Percentiles rank a stretch among this genome's conserved stretches.
Evolutionary conservation across 2,113 vertebrate genomes (phyloP).

Genomic region (Oreochromis aureus): DNA sequence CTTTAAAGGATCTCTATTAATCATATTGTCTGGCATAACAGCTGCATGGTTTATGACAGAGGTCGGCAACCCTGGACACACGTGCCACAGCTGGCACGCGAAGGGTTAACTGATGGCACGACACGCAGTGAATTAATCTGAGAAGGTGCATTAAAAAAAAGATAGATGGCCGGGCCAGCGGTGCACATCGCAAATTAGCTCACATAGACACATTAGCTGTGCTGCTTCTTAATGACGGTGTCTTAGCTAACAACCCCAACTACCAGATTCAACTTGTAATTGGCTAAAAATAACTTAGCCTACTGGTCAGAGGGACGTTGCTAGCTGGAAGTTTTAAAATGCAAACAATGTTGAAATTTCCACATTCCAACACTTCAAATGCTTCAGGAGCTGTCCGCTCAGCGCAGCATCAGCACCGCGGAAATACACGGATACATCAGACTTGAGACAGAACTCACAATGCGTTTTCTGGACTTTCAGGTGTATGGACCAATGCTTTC

Average conservation of each 20-base stretch:
- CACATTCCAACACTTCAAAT: too few relatives aligned
- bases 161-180: not conserved
- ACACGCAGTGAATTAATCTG: fast-evolving
- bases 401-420: not conserved
- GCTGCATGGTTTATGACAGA: not conserved
- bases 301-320: not conserved
- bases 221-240: not conserved
- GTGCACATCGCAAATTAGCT: not conserved
- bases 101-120: fast-evolving
- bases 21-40: fast-evolving
- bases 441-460: not conserved
- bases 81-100: fast-evolving
- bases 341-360: too few relatives aligned
- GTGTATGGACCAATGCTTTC: not conserved
- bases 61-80: not conserved
- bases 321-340: not conserved
- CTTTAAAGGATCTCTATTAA: not conserved
- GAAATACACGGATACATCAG: not conserved
- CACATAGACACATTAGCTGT: not conserved
- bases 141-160: not conserved
- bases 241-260: not conserved
- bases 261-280: not conserved
- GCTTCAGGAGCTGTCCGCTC: too few relatives aligned
- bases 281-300: not conserved
- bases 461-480: not conserved